Conservation (phyloP, 2,113 vertebrate species). For the Cynoglossus semilaevis region DNA sequence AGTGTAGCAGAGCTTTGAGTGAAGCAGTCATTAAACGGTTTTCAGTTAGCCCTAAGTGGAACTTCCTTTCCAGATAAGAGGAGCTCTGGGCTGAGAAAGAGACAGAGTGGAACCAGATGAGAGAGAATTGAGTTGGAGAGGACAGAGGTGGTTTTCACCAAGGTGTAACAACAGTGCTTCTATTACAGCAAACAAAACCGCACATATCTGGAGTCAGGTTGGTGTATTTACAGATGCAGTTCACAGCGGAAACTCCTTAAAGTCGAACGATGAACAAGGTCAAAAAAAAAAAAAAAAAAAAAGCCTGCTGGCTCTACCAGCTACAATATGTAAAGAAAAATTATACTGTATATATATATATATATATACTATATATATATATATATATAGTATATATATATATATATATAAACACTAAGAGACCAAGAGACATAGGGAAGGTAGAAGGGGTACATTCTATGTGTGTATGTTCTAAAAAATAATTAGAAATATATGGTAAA, state of each 20-base stretch:
- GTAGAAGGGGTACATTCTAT: too few relatives aligned
- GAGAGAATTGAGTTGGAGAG: constrained; percentile 19
- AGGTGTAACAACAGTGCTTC: constrained; percentile 49
- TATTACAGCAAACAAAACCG: constrained; percentile 45
- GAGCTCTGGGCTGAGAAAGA: constrained; percentile 34
- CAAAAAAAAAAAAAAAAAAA: too few relatives aligned
- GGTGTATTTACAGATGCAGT: constrained; percentile 16
- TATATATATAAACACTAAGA: too few relatives aligned
- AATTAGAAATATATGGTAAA: too few relatives aligned
- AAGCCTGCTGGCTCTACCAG: too few relatives aligned
- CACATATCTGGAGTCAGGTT: constrained; percentile 35
- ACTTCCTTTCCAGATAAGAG: constrained; percentile 64
- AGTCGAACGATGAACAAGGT: too few relatives aligned
- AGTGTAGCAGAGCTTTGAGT: constrained; percentile 40
- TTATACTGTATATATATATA: too few relatives aligned
- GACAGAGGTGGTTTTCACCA: constrained; percentile 47
- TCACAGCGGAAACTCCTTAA: not conserved
- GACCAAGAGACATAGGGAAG: too few relatives aligned
- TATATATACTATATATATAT: too few relatives aligned
- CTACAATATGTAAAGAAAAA: too few relatives aligned
- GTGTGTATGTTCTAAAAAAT: too few relatives aligned
- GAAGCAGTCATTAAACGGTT: constrained; percentile 66
- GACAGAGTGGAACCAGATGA: constrained; percentile 36
- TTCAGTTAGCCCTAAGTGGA: constrained; percentile 67
- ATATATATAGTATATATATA: too few relatives aligned